phyloP scores from a whole-genome alignment of 2,113 vertebrate species.

The Pristiophorus japonicus region DNA sequence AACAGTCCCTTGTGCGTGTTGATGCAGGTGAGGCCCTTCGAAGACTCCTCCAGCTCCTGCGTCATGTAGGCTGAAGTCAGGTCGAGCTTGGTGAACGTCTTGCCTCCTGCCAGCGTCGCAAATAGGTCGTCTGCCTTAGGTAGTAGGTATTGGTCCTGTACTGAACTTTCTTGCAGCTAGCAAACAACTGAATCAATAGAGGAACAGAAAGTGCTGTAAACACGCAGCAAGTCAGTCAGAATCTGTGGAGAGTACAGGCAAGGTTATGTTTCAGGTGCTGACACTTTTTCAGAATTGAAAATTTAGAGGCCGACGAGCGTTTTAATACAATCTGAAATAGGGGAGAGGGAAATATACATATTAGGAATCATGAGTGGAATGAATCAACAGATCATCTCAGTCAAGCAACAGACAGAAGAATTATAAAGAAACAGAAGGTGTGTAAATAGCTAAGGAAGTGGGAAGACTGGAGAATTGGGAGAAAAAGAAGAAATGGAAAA shows the following conservation, averaged over 20 bases:
- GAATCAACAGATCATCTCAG: background rate
- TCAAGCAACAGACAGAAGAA: background rate
- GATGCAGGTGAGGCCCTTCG: no score
- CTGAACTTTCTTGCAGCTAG: no score
- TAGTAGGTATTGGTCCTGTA: no score
- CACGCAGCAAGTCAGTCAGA: no score
- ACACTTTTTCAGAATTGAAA: background rate
- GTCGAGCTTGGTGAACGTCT: no score
- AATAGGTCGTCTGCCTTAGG: no score
- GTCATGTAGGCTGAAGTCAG: no score
- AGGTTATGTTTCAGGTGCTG: background rate
- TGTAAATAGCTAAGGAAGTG: background rate
- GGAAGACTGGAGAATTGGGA: background rate
- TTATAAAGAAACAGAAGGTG: background rate
- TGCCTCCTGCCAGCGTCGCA: no score
- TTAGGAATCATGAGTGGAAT: background rate
- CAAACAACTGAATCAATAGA: no score
- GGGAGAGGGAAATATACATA: background rate
- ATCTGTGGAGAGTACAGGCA: background rate
- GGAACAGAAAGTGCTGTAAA: no score
- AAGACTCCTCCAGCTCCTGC: no score
- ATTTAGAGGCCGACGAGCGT: background rate
- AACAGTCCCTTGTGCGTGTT: no score
- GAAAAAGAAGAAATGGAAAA: background rate
- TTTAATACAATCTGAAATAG: background rate